Base-by-base conservation (phyloP, 1,140 invertebrate species). In the Telenomus remus region DNA sequence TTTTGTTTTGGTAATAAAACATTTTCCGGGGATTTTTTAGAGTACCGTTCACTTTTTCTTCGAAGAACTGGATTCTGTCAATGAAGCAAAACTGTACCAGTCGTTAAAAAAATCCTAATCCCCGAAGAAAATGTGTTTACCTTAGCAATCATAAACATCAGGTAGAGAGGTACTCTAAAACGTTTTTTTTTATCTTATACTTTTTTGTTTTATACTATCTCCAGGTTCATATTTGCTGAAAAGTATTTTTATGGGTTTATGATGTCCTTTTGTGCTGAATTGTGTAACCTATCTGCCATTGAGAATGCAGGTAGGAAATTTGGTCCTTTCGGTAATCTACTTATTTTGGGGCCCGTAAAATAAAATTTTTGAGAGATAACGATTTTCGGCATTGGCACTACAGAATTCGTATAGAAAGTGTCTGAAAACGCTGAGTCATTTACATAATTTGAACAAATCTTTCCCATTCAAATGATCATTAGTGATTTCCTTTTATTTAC, bases 71-170 rank as follows among this genome's bases (percentile, higher is more conserved):
- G n/a, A 44, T 2, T 44, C n/a, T 44, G 1, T 14, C 13, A 34
- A 56, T 63, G n/a, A 16, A 63, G 42, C 59, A 34, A 42, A 61
- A 49, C n/a, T 4, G 37, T 10, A 46, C 56, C 7, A 46, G n/a
- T 55, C 16, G 11, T 44, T 44, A 33, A 44, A 44, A n/a, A n/a
- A n/a, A 14, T 11, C 11, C 37, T 39, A 1, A 10, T 13, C 44
- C 12, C 12, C 0, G 10, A 13, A 42, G 49, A 60, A 42, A 50
- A 60, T 7, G n/a, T 63, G 9, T 63, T 51, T 63, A 63, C 19
- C n/a, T 46, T 50, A 46, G 27, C 37, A 63, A 53, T 63, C 59
- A 34, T 63, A 63, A 63, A 63, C 53, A 63, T 39, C 9, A 27
- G n/a, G n/a, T 27, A 27, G 35, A 39, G n/a, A 47, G 34, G 13